Evolutionary conservation across 1,140 invertebrate genomes (phyloP), one percentile per base, ranked within the genome.

Genomic region (Drosophila mojavensis): DNA sequence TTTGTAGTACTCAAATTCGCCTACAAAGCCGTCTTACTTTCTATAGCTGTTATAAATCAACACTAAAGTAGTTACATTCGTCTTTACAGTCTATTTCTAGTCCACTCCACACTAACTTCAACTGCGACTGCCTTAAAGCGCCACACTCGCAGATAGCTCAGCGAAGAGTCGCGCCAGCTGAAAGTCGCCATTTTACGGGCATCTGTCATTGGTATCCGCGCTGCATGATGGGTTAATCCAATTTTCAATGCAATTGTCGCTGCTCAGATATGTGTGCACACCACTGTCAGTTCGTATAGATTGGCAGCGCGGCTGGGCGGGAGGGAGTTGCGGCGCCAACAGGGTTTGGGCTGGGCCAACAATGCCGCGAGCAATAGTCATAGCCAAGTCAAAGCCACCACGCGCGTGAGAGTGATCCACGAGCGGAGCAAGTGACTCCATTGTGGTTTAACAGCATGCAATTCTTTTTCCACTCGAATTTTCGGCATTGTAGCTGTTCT

Each of bases 161-260:
- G 11, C 7, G 30, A 28, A 15, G 28, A 60, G 68, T 68, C 63
- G 48, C 9, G 2, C n/a, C 45, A 26, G 13, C 56, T 39, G 59
- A 50, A 47, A 20, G 20, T 30, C 50, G 20, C 48, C 15, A 55
- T 28, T 67, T 70, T 30, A 7, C 53, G 53, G 60, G 59, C 78
- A 78, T 56, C 68, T 84, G 81, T 65, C 75, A 55, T 70, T 83
- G 77, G 69, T 77, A 78, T 78, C 58, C 64, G 68, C 67, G 58
- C 60, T 61, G 72, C 64, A 64, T 73, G 79, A 82, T 82, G 76
- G 67, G 71, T 86, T 82, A 77, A 86, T 88, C 83, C 83, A 82
- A 86, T 86, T 86, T 82, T 67, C 75, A 68, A 79, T 88, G 79
- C 82, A 88, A 86, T 88, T 88, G 83, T 88, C 83, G 79, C 58